A percentile compares a stretch with the other conserved stretches of the same genome.
These are phyloP conservation scores for Hypomecis punctinalis DNA, from an alignment of 2,888 invertebrate genomes.

Conservation along the genomic window DNA sequence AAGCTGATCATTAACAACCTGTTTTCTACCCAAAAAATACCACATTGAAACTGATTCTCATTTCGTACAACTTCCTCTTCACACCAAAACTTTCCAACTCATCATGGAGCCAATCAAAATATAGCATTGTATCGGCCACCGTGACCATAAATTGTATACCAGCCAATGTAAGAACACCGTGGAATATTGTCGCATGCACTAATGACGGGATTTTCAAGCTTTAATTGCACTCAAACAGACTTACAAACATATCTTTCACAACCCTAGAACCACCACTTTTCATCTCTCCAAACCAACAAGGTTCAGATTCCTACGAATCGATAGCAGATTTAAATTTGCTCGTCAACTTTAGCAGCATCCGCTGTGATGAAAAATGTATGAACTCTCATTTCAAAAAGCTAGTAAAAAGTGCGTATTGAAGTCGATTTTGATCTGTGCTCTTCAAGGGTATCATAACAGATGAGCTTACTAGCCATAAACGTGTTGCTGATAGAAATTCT, in stretches of 20 bases:
- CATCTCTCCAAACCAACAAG: constrained; percentile 30
- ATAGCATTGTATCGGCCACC: constrained; percentile 57
- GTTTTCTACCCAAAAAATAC: constrained; percentile 1
- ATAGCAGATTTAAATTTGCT: constrained; percentile 45
- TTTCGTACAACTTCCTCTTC: constrained; percentile 11
- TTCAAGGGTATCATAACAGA: constrained; percentile 72
- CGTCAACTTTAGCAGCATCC: constrained; percentile 62
- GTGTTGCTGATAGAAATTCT: constrained; percentile 28
- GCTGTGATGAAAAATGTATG: constrained; percentile 80
- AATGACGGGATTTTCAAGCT: constrained; percentile 81
- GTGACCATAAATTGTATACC: constrained; percentile 29
- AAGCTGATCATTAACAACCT: not conserved
- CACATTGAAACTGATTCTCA: constrained; percentile 1
- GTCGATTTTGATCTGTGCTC: constrained; percentile 76
- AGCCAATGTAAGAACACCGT: constrained; percentile 74
- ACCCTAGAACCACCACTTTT: constrained; percentile 15
- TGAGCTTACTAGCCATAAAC: constrained; percentile 41
- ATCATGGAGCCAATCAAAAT: constrained; percentile 74
- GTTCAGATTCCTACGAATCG: constrained; percentile 32
- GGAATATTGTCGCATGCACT: constrained; percentile 82
- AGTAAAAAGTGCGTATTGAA: constrained; percentile 72
- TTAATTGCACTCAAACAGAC: constrained; percentile 80
- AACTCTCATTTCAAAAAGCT: constrained; percentile 67
- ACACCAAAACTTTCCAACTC: constrained; percentile 44
- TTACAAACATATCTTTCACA: constrained; percentile 54